Conservation (phyloP, 2,797 vertebrate genomes). For the Chelon labrosus region DNA sequence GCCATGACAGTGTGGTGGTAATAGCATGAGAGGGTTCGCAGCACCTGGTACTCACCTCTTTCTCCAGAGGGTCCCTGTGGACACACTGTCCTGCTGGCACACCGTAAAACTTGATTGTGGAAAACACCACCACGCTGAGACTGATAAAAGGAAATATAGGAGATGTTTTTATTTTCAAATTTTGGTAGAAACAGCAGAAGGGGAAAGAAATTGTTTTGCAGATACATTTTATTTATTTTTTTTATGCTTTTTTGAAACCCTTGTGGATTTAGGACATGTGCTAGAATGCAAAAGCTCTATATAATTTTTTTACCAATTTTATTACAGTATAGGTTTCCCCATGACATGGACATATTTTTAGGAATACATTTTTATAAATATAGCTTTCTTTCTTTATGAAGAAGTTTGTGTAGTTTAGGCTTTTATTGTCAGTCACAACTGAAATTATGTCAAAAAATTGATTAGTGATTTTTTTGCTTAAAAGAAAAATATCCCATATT, state of each 20-base stretch:
- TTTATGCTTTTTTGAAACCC: slow-evolving; percentile 2
- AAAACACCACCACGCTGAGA: slow-evolving; percentile 81
- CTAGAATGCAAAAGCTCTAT: not conserved
- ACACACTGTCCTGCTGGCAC: slow-evolving; percentile 69
- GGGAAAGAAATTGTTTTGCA: slow-evolving; percentile 34
- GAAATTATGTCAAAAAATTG: not conserved
- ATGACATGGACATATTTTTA: not conserved
- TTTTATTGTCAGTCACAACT: not conserved
- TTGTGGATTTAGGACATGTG: not conserved
- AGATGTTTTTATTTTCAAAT: slow-evolving; percentile 65
- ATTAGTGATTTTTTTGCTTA: slow-evolving; percentile 4
- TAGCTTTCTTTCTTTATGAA: not conserved
- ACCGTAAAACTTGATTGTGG: slow-evolving; percentile 85
- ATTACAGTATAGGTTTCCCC: not conserved
- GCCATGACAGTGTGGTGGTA: slow-evolving; percentile 64
- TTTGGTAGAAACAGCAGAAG: slow-evolving; percentile 34
- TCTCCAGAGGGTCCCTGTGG: slow-evolving; percentile 71
- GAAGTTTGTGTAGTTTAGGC: not conserved
- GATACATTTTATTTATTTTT: slow-evolving; percentile 33
- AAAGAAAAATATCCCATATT: not conserved
- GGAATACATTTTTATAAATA: not conserved
- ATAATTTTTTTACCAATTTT: slow-evolving; percentile 7
- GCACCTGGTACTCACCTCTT: slow-evolving; percentile 82
- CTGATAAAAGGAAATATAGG: slow-evolving; percentile 71
- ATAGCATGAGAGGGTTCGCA: slow-evolving; percentile 68